A percentile compares a stretch with the other conserved stretches of the same genome.
Evolutionary conservation across 2,888 invertebrate genomes (phyloP).

Genomic region (Bugulina stolonifera): DNA sequence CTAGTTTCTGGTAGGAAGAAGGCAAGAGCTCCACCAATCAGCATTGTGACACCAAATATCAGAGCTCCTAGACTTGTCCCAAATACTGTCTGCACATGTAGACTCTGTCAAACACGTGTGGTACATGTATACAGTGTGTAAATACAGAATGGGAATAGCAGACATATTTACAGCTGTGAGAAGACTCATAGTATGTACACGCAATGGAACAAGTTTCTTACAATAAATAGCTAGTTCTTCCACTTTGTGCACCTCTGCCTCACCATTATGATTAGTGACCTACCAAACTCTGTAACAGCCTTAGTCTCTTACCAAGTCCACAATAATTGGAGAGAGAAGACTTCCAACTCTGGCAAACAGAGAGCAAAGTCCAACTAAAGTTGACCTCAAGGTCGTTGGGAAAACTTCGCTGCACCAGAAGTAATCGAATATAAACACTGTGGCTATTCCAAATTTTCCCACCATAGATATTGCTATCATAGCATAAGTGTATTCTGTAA

Average conservation of each 20-base stretch:
- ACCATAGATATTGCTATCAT: constrained; percentile 7
- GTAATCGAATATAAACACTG: neutral
- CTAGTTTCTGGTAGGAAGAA: constrained; percentile 1
- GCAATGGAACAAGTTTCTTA: too few species aligned
- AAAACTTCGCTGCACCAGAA: constrained; percentile 1
- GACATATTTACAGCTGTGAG: too few species aligned
- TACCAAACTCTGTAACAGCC: neutral
- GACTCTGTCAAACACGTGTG: neutral
- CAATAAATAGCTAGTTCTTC: too few species aligned
- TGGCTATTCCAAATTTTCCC: neutral
- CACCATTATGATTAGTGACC: too few species aligned
- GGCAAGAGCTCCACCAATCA: neutral
- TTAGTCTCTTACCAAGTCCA: neutral
- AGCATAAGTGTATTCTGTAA: too few species aligned
- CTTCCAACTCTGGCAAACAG: constrained; percentile 12
- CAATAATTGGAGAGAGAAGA: neutral
- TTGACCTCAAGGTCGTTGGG: constrained; percentile 11
- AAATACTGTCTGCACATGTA: constrained; percentile 9
- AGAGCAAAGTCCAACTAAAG: neutral
- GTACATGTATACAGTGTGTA: neutral
- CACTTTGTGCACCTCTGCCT: too few species aligned
- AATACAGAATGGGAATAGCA: too few species aligned
- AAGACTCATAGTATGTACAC: too few species aligned
- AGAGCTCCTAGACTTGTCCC: neutral
- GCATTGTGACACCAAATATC: constrained; percentile 23